A percentile compares a stretch with the other conserved stretches of the same genome.
Evolutionary conservation across 2,888 invertebrate species (phyloP).

Genomic region (Thysanoteuthis rhombus): DNA sequence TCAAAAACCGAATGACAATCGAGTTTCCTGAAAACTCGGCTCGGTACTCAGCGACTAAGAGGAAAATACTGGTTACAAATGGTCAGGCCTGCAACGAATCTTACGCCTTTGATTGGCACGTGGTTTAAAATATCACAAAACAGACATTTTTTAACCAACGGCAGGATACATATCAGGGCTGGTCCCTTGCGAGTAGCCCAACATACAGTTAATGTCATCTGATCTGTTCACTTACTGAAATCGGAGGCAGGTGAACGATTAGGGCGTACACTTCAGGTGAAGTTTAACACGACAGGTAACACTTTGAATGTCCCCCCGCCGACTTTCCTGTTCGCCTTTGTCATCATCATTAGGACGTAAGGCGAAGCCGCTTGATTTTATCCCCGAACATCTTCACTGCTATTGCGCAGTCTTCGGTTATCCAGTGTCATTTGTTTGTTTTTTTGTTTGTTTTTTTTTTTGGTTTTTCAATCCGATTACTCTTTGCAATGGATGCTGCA

Average conservation of each 20-base stretch:
- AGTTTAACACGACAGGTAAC: constrained; percentile 12
- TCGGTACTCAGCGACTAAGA: neutral
- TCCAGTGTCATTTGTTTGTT: no score
- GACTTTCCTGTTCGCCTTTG: neutral
- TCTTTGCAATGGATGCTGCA: no score
- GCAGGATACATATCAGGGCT: neutral
- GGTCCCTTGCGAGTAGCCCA: neutral
- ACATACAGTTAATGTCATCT: neutral
- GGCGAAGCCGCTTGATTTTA: neutral
- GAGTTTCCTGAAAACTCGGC: neutral
- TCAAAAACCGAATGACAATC: neutral
- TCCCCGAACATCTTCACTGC: neutral
- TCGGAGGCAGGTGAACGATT: neutral
- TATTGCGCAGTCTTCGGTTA: neutral
- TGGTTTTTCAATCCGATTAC: no score
- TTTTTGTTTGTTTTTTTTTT: no score
- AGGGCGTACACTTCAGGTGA: neutral
- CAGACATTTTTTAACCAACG: neutral
- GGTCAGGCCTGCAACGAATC: neutral
- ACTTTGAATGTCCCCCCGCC: neutral
- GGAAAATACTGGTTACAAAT: neutral
- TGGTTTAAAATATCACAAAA: neutral
- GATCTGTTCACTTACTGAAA: neutral
- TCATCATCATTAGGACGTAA: neutral
- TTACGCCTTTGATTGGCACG: neutral